Evolutionary conservation across 2,888 invertebrate genomes (phyloP).

Genomic region (Zygaena filipendulae): DNA sequence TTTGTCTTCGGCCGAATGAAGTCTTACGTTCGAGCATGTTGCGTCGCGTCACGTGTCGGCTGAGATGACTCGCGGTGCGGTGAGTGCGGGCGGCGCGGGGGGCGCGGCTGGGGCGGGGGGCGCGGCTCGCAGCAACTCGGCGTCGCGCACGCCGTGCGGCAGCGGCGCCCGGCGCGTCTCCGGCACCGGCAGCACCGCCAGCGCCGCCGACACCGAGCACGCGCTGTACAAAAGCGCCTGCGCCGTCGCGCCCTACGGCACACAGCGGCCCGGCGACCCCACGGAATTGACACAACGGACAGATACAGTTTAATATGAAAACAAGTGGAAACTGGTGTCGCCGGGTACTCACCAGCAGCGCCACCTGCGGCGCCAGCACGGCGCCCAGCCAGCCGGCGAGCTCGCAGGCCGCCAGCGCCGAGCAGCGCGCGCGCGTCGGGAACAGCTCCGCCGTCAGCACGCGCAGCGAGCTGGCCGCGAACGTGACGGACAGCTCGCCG

Average conservation of each 20-base stretch:
- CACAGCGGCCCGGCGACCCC: too few species aligned
- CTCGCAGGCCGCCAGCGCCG: conserved; percentile 74
- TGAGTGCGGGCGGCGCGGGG: conserved; percentile 7
- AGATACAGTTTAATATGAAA: neutral
- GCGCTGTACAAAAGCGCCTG: conserved; percentile 60
- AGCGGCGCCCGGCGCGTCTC: conserved; percentile 69
- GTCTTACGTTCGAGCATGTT: too few species aligned
- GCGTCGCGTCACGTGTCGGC: conserved; percentile 10
- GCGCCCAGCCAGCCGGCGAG: conserved; percentile 77
- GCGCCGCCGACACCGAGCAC: conserved; percentile 44
- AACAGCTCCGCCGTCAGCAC: conserved; percentile 78
- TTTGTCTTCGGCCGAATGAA: too few species aligned
- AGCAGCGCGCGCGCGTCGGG: conserved; percentile 74
- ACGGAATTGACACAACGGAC: conserved; percentile 8
- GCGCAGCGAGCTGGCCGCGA: conserved; percentile 74
- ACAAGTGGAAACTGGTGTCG: too few species aligned
- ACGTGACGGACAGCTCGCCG: conserved; percentile 74
- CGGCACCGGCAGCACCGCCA: conserved; percentile 64
- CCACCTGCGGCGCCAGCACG: conserved; percentile 76
- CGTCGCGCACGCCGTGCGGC: conserved; percentile 62
- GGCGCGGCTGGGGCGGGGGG: conserved; percentile 7
- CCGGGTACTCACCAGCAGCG: conserved; percentile 60
- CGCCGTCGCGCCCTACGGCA: conserved; percentile 29
- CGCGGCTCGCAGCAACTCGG: conserved; percentile 30
- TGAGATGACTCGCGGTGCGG: conserved; percentile 8